Evolutionary conservation across 1,140 invertebrate species (phyloP), one percentile per base, ranked within the genome.

Genomic region (Pogonomyrmex barbatus): DNA sequence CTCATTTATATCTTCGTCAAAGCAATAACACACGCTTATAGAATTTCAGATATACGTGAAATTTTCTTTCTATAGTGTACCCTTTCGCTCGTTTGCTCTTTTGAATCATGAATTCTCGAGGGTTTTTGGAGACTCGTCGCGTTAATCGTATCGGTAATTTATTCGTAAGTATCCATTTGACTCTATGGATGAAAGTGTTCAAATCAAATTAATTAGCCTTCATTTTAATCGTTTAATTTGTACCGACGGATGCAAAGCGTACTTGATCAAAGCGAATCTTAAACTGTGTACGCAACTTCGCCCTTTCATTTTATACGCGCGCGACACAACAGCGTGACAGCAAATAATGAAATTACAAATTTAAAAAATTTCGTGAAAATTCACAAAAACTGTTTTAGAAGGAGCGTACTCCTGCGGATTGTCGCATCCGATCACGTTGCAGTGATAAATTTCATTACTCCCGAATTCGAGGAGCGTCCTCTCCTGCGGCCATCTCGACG

Each of bases 371-470:
- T 42, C 6, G 12, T 6, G 36, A 42, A 24, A 17, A 68, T 17
- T 68, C 33, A 9, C 63, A 8, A 60, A 60, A 71, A 36, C 58
- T 58, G 14, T 71, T 82, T 45, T 5, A 36, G 14, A 33, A 47
- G 30, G 3, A 58, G 9, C 24, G 17, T 3, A 82, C 39, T 71
- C 17, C 39, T 6, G 52, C 17, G n/a, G 9, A n/a, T 73, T 58
- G 54, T 75, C 67, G 54, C 33, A 68, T 75, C 67, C 75, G 45
- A 54, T 85, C 75, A 88, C 73, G 87, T 85, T 30, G 24, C 67
- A 58, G 50, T 17, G 60, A 85, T 86, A 81, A 75, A 88, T 77
- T 62, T 50, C 52, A 65, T 70, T 65, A 77, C 71, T 65, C 14
- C 17, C 47, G 17, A 70, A 89, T 85, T 81, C 76, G 45, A 45